Base-by-base conservation (phyloP, 1,140 invertebrate genomes). In the Psilanteris sp. region DNA sequence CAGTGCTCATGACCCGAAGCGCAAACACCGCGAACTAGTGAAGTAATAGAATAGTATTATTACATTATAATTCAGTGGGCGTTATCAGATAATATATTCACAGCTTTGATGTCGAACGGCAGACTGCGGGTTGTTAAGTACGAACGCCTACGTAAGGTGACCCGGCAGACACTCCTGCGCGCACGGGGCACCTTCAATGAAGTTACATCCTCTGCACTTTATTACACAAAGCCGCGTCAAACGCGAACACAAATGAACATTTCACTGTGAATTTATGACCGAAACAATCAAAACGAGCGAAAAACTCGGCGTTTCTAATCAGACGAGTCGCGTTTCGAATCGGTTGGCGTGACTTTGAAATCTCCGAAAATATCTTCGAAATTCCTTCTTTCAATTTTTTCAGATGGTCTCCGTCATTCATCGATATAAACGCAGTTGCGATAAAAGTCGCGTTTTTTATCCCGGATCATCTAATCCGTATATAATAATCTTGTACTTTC, bases 41-140 rank as follows among this genome's bases (percentile, higher is more conserved):
- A n/a, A 24, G 31, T 39, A 46, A 55, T 67, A 48, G 44, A 67
- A 55, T 67, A 22, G 11, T 43, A 13, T 46, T 67, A 67, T 55
- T 67, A 46, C 48, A 41, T 67, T 67, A 57, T 55, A 55, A 67
- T 67, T 67, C 62, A 46, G 50, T 55, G 62, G 50, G 62, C 62
- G 50, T 55, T 67, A 55, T 67, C 32, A 37, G 62, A 55, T 67
- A 55, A 67, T 67, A 22, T 48, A 67, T 55, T 67, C 62, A 39
- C 39, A 20, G 46, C 37, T 54, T 52, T 67, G 50, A 55, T 48
- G 41, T 44, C 24, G 41, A 55, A 55, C 41, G 41, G 14, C 39
- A 29, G 22, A 27, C 29, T 57, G 37, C 50, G 41, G 39, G 32
- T 48, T 48, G 32, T 48, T 48, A 13, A 48, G 41, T 24, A 29